phyloP scores from a whole-genome alignment of 2,113 vertebrate species.

The Numida meleagris region DNA sequence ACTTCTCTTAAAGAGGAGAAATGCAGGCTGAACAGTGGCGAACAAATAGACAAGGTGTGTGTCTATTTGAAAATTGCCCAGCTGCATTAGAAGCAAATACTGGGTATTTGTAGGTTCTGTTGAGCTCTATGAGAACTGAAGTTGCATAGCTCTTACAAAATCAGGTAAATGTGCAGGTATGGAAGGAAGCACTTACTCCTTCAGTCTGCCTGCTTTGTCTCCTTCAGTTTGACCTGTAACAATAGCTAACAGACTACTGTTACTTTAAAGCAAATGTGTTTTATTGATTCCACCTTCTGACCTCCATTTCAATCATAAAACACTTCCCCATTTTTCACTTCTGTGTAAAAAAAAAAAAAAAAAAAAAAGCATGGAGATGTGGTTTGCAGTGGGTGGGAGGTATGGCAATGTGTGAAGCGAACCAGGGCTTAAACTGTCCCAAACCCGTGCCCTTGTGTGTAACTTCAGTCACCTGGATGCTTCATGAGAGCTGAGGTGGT shows the following conservation, averaged over 20 bases:
- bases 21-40: neutral
- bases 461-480: neutral
- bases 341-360: too few relatives aligned
- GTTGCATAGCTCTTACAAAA: neutral
- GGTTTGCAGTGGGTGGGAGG: neutral
- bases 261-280: neutral
- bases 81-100: neutral
- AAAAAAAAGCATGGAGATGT: neutral
- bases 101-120: neutral
- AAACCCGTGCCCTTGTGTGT: neutral
- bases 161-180: accelerated
- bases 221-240: neutral
- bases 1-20: neutral
- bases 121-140: neutral
- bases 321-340: neutral
- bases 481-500: neutral
- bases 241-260: neutral
- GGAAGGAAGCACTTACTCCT: neutral
- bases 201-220: neutral
- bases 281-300: neutral
- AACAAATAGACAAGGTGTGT: neutral
- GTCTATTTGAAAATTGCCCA: neutral
- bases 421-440: neutral
- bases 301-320: neutral
- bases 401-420: neutral